Evolutionary conservation across 2,113 vertebrate genomes (phyloP), one percentile per base, ranked within the genome.

Genomic region (Tympanuchus pallidicinctus): DNA sequence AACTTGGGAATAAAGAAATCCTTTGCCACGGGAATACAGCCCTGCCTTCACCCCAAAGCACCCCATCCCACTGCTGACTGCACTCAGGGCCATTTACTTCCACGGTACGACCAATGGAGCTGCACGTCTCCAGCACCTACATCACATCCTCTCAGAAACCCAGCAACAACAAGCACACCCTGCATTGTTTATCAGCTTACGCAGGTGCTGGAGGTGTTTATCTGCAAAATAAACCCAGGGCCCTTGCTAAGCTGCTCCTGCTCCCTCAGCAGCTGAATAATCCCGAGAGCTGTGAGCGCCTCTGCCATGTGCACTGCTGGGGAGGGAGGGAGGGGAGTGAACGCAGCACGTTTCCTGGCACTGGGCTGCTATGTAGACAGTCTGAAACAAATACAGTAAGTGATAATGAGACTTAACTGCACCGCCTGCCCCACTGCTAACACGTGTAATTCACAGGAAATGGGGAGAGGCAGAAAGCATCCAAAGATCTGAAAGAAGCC

Each of bases 361-460:
- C 21, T 3, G 4, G 11, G 47, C 86, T 86, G 59, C 42, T 20
- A 52, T n/a, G 40, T 8, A 20, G 61, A 66, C 25, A 67, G 73
- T 10, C 83, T 50, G n/a, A 84, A 95, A 93, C 72, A 78, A 92
- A 91, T 22, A 54, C 72, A 86, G 3, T 43, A 43, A 80, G 64
- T 18, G 82, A 43, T 84, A 86, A 94, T 2, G 38, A 79, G 88
- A 83, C 50, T 21, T 18, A 32, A 82, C 81, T 77, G 82, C 34
- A 3, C 65, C 4, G 36, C 72, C 81, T 60, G 91, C 77, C 63
- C 48, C 74, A 13, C 86, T 8, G 15, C 89, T 24, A 89, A 11
- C 66, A 19, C 88, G 40, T 52, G 78, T 18, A 92, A 86, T 21
- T 85, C 87, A 57, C 90, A 93, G 95, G 92, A 95, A 97, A 85